Conservation (phyloP, 2,888 invertebrate species). For the Caenorhabditis drosophilae region DNA sequence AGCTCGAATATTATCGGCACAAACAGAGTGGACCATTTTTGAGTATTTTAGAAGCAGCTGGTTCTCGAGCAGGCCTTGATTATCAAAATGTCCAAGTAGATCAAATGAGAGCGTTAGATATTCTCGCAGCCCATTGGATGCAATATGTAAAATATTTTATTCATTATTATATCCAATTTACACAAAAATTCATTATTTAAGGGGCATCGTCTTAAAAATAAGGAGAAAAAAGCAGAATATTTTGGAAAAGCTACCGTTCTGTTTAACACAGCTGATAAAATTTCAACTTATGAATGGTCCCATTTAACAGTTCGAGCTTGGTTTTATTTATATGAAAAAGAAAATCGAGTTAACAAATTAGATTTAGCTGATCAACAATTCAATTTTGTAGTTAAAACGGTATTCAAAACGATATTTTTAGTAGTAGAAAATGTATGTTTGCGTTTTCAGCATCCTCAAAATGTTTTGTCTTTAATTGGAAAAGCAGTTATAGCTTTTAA, state of each 20-base stretch:
- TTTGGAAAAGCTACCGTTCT: conserved; percentile 93
- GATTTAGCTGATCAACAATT: conserved; percentile 99
- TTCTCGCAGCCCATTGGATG: conserved; percentile 96
- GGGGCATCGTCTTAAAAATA: conserved; percentile 90
- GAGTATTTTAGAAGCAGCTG: conserved; percentile 87
- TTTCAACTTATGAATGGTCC: conserved; percentile 99
- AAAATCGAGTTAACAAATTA: conserved; percentile 75
- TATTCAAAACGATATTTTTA: conserved; percentile 36
- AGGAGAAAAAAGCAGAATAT: conserved; percentile 86
- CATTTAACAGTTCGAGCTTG: conserved; percentile 96
- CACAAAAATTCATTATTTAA: conserved; percentile 69
- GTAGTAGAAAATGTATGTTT: conserved; percentile 2
- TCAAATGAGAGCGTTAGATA: conserved; percentile 95
- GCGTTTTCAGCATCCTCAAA: conserved; percentile 76
- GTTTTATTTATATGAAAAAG: conserved; percentile 87
- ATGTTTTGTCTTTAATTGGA: conserved; percentile 93
- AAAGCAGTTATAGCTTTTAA: conserved; percentile 99
- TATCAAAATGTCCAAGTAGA: conserved; percentile 73
- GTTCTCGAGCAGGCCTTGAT: conserved; percentile 84
- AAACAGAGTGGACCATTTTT: conserved; percentile 90
- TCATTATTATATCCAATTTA: not conserved
- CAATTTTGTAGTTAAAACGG: conserved; percentile 89
- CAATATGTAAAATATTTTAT: conserved; percentile 73
- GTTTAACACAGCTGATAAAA: conserved; percentile 98
- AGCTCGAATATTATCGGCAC: conserved; percentile 96